Evolutionary conservation across 2,888 invertebrate genomes (phyloP), one percentile per base, ranked within the genome.

Genomic region (Ophion slaviceki): DNA sequence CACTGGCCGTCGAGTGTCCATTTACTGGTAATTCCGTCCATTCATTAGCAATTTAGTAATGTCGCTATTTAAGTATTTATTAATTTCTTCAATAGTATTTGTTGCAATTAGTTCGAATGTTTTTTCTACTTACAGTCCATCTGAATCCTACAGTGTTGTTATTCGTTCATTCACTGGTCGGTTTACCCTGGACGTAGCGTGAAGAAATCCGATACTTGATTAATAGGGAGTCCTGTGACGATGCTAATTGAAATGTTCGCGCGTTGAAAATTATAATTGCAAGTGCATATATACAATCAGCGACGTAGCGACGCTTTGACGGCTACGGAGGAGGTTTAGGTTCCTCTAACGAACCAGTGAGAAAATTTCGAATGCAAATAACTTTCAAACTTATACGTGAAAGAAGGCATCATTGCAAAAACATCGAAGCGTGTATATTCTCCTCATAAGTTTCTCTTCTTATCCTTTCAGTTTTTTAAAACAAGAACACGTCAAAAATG

Each of bases 201-300:
- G 11, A 17, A 64, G 17, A 14, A 6, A 5, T 64, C 6, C 14
- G 17, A 2, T 17, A 11, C 32, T 32, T 32, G 7, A 32, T 2
- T 14, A 14, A 14, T 6, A 32, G 32, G 32, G 14, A 32, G 6
- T 45, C 68, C 11, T 45, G 45, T 64, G 17, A 28, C 62, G 70
- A 70, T 75, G 79, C 28, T 70, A 70, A 79, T 64, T 75, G 57
- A 79, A 66, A 17, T 53, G 61, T 53, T 53, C 59, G 70, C 17
- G 20, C 76, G 64, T 76, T 7, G 28, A 17, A 71, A 75, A 84
- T 84, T 75, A 71, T 84, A 80, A 84, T 84, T 84, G 76, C 64
- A 76, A 45, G 40, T 66, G 66, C 59, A 75, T 36, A 70, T 64
- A 80, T 59, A 84, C 64, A 84, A 62, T 71, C 36, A 70, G 45